These are phyloP conservation scores for Semicossyphus pulcher DNA, from an alignment of 2,113 vertebrate genomes.

Conservation along the genomic window DNA sequence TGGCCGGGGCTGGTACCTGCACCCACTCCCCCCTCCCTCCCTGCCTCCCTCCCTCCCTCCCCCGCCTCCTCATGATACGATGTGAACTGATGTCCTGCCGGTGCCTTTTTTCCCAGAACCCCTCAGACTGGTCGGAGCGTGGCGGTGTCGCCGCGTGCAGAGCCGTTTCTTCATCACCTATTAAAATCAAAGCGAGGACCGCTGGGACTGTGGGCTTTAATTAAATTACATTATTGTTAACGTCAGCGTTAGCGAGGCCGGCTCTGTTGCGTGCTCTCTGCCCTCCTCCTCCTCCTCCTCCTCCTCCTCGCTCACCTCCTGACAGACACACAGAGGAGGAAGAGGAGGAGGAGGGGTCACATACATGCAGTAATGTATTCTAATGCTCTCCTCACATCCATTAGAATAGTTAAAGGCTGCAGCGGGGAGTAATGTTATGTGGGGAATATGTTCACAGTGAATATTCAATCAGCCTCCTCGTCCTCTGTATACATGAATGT, in stretches of 20 bases:
- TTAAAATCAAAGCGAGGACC: constrained; percentile 79
- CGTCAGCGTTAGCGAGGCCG: constrained; percentile 77
- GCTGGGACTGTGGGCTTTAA: constrained; percentile 79
- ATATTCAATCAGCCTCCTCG: constrained; percentile 73
- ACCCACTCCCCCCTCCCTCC: constrained; percentile 11
- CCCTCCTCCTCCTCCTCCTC: constrained; percentile 62
- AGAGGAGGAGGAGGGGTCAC: constrained; percentile 48
- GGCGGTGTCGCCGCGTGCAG: constrained; percentile 26
- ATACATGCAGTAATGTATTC: constrained; percentile 78
- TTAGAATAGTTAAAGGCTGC: constrained; percentile 79
- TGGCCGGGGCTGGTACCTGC: constrained; percentile 83
- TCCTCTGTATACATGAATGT: constrained; percentile 65
- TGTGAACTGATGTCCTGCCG: constrained; percentile 76
- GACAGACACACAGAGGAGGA: constrained; percentile 63
- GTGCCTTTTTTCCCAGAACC: constrained; percentile 62
- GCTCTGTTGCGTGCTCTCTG: constrained; percentile 65
- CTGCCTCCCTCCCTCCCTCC: neutral
- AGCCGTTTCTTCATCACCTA: constrained; percentile 78
- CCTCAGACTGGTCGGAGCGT: constrained; percentile 62
- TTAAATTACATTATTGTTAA: constrained; percentile 88
- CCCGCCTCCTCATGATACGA: constrained; percentile 59
- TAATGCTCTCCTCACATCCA: constrained; percentile 70
- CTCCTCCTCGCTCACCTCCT: constrained; percentile 58
- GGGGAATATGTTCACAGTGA: constrained; percentile 80
- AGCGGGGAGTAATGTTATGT: constrained; percentile 68